Evolutionary conservation across 2,113 vertebrate genomes (phyloP).

Genomic region (Australoheros scitulus): DNA sequence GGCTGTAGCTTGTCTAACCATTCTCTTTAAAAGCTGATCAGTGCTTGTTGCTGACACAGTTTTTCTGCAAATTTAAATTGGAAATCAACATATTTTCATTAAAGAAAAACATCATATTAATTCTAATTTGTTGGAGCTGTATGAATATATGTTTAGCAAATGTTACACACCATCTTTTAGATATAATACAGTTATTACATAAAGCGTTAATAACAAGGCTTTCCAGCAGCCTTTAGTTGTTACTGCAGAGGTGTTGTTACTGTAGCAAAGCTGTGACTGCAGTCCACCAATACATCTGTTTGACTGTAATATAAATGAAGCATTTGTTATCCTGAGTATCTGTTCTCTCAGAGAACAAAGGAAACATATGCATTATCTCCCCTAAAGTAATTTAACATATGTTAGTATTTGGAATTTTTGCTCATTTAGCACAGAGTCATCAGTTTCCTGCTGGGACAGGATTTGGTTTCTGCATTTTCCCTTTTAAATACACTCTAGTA

Average conservation of each 20-base stretch:
- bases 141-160: background rate
- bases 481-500: background rate
- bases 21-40: background rate
- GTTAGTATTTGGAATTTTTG: slow-evolving; percentile 12
- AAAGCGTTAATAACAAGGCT: background rate
- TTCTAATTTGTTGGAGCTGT: background rate
- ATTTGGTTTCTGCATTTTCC: background rate
- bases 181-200: background rate
- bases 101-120: background rate
- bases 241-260: slow-evolving; percentile 2
- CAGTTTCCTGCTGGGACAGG: background rate
- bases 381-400: slow-evolving; percentile 12
- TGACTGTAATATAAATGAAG: slow-evolving; percentile 30
- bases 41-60: background rate
- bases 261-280: slow-evolving; percentile 24
- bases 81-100: background rate
- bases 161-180: background rate
- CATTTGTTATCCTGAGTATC: slow-evolving; percentile 19
- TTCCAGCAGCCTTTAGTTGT: background rate
- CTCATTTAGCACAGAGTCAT: slow-evolving; percentile 10
- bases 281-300: slow-evolving; percentile 19
- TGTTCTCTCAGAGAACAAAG: background rate
- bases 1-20: background rate
- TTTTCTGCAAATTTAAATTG: background rate
- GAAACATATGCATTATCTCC: slow-evolving; percentile 4